Evolutionary conservation across 2,113 vertebrate genomes (phyloP), one percentile per base, ranked within the genome.

Genomic region (Camelus dromedarius): DNA sequence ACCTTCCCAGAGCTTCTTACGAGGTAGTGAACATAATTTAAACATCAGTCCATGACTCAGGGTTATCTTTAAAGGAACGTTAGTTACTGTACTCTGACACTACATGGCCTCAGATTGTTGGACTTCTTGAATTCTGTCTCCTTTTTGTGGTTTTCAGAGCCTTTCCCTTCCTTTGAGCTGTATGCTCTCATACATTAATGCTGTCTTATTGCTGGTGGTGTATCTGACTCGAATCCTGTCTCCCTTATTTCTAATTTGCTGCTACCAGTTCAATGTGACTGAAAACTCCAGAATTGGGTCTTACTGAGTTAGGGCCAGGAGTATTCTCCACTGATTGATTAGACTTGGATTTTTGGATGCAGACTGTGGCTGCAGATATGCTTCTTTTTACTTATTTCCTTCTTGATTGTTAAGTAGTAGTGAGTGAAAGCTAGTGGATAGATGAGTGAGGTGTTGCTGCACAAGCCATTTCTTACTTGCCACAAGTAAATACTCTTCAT

Each of bases 301-400:
- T 75, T 77, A 12, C 76, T 56, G 48, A 72, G 12, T 92, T 84
- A 76, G 14, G 52, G 32, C 76, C 18, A 46, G 42, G 32, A 46
- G 6, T 77, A 20, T 48, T 80, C 67, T 81, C 35, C 75, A 86
- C 54, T 38, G 48, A 69, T 24, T 84, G 35, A n/a, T 52, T 85
- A 12, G 22, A 46, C n/a, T 83, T 95, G 64, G 32, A 72, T 54
- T 93, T 90, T 62, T 67, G 32, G 52, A 38, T 72, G 20, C 35
- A 52, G 8, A n/a, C 26, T 96, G 20, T 87, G 46, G 32, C 69
- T 35, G 10, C 28, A 30, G 46, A 83, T 60, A 8, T 8, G 52
- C 69, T 48, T 82, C 54, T 89, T 82, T 67, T 87, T 79, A 75
- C 50, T 69, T 79, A n/a, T 8, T 95, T 91, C 38, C 32, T 92